Conservation (phyloP, 2,888 invertebrate species). For the Arctia plantaginis region DNA sequence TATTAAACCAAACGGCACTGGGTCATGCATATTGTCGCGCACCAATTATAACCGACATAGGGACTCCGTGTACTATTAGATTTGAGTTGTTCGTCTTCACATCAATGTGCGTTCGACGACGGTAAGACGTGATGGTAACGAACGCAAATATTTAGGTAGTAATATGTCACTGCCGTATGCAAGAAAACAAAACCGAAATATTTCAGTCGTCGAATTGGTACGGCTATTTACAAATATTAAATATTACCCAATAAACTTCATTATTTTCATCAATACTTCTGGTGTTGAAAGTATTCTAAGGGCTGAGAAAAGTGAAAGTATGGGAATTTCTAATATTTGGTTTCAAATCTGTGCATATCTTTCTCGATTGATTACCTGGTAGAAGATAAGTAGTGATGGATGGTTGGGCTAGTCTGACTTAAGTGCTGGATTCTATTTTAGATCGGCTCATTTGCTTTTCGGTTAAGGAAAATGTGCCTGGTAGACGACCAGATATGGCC, state of each 20-base stretch:
- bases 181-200: not conserved
- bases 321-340: not conserved
- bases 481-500: no score
- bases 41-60: slow-evolving; percentile 65
- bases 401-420: no score
- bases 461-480: not conserved
- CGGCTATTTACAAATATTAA: not conserved
- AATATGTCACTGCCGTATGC: not conserved
- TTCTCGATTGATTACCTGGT: no score
- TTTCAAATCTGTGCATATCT: not conserved
- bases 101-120: no score
- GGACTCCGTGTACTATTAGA: slow-evolving; percentile 65
- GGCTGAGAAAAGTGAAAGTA: not conserved
- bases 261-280: not conserved
- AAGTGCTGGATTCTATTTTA: no score
- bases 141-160: not conserved
- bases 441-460: no score
- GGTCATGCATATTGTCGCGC: slow-evolving; percentile 81
- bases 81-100: slow-evolving; percentile 41
- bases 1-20: slow-evolving; percentile 78
- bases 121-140: not conserved
- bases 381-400: no score
- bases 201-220: not conserved
- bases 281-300: not conserved
- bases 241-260: not conserved